phyloP scores from a whole-genome alignment of 2,797 vertebrate genomes.

The Danio albolineatus region DNA sequence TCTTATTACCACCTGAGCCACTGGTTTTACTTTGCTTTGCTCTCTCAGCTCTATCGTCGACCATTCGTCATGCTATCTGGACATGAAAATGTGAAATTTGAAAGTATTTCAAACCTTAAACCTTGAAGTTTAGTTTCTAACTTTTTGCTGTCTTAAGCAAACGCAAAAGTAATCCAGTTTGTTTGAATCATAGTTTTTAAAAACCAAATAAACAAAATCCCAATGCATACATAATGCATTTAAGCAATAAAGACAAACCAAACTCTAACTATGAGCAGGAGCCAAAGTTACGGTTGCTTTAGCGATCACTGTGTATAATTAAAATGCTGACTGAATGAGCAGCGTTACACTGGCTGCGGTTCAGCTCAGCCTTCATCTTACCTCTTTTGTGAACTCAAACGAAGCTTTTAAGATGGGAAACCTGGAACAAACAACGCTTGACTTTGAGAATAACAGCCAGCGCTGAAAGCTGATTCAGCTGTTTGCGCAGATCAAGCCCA shows the following conservation, averaged over 20 bases:
- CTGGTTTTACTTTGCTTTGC: too few relatives aligned
- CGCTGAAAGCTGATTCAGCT: constrained; percentile 58
- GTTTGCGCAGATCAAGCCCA: constrained; percentile 57
- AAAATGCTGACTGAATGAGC: constrained; percentile 35
- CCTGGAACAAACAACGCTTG: constrained; percentile 55
- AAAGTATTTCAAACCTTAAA: too few relatives aligned
- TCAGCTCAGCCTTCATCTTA: constrained; percentile 33
- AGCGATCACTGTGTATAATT: background rate
- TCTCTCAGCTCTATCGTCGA: too few relatives aligned
- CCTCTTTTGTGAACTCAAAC: constrained; percentile 37
- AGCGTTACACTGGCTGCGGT: background rate
- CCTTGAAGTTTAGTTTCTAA: too few relatives aligned
- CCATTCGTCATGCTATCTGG: too few relatives aligned
- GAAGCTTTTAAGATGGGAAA: constrained; percentile 55
- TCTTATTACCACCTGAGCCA: too few relatives aligned
- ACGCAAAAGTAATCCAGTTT: too few relatives aligned
- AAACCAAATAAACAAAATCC: too few relatives aligned
- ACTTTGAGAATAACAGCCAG: constrained; percentile 55
- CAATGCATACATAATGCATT: background rate
- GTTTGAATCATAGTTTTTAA: background rate
- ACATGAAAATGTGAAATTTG: too few relatives aligned
- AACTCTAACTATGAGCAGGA: background rate
- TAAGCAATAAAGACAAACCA: background rate
- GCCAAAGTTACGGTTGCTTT: background rate
- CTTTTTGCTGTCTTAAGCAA: too few relatives aligned